Evolutionary conservation across 2,888 invertebrate species (phyloP).

Genomic region (Eupeodes latifasciatus): DNA sequence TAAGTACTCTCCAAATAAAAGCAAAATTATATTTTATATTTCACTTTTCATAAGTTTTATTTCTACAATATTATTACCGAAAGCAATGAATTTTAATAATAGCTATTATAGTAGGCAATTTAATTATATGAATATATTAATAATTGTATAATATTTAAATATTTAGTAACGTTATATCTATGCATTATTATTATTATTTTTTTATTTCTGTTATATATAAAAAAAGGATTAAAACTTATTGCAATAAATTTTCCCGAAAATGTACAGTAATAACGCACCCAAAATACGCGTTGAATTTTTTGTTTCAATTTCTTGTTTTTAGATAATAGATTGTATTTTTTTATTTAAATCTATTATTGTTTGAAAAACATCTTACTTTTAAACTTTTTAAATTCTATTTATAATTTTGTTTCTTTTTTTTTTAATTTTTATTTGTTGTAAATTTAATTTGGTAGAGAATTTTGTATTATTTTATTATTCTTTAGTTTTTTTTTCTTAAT

Average conservation of each 20-base stretch:
- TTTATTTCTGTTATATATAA: conserved; percentile 49
- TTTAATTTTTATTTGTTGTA: conserved; percentile 37
- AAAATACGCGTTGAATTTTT: conserved; percentile 51
- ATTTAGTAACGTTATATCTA: conserved; percentile 73
- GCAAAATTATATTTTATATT: conserved; percentile 49
- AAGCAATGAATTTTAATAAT: conserved; percentile 64
- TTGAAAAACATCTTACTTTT: conserved; percentile 56
- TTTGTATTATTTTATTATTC: conserved; percentile 43
- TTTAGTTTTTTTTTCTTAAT: conserved; percentile 44
- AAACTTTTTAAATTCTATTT: conserved; percentile 61
- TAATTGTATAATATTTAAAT: conserved; percentile 60
- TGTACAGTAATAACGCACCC: conserved; percentile 68
- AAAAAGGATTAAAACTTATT: conserved; percentile 72
- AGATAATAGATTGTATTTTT: conserved; percentile 44
- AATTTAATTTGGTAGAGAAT: conserved; percentile 68
- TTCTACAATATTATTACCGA: conserved; percentile 59
- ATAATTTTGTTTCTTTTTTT: conserved; percentile 23
- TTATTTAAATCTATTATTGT: conserved; percentile 71
- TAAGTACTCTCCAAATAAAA: neutral
- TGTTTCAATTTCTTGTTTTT: neutral
- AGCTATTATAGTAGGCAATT: conserved; percentile 64
- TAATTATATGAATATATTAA: conserved; percentile 67
- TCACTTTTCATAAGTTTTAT: conserved; percentile 71
- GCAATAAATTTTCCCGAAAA: conserved; percentile 66
- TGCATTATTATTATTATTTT: conserved; percentile 45